Percentiles rank a stretch among this genome's conserved stretches.
These are phyloP conservation scores for Coreoperca whiteheadi DNA, from an alignment of 2,113 vertebrate genomes.

Conservation along the genomic window DNA sequence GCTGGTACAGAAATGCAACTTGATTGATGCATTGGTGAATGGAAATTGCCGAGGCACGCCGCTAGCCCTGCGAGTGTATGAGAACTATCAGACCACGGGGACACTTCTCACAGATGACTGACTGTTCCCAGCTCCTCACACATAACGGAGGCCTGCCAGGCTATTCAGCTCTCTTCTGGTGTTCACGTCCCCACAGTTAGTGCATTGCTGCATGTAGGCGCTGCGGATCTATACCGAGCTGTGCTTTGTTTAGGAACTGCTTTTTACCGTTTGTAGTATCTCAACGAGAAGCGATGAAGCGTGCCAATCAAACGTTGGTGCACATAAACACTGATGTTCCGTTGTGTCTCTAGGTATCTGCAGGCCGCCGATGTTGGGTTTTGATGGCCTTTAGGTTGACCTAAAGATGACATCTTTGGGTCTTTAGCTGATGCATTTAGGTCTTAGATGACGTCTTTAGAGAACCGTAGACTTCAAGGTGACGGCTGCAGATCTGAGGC, in stretches of 20 bases:
- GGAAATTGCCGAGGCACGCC: conserved; percentile 30
- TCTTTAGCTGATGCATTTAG: background rate
- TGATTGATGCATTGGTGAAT: conserved; percentile 48
- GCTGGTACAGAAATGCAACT: conserved; percentile 11
- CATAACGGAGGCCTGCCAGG: conserved; percentile 8
- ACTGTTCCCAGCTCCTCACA: conserved; percentile 29
- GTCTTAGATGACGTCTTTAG: background rate
- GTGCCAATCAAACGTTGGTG: background rate
- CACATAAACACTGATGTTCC: background rate
- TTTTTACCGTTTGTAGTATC: background rate
- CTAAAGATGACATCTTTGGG: background rate
- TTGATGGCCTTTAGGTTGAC: too few species aligned
- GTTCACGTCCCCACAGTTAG: background rate
- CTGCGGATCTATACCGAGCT: background rate
- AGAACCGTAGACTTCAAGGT: background rate
- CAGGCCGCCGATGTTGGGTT: too few species aligned
- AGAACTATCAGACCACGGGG: conserved; percentile 35
- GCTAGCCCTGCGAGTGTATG: conserved; percentile 30
- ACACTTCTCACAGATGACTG: conserved; percentile 40
- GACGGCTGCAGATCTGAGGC: background rate
- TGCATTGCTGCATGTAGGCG: background rate
- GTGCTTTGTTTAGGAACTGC: background rate
- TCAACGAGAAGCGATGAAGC: background rate
- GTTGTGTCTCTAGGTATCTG: too few species aligned
- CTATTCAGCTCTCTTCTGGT: background rate